These are phyloP conservation scores for Masticophis lateralis DNA, from an alignment of 2,797 vertebrate species.

Conservation along the genomic window DNA sequence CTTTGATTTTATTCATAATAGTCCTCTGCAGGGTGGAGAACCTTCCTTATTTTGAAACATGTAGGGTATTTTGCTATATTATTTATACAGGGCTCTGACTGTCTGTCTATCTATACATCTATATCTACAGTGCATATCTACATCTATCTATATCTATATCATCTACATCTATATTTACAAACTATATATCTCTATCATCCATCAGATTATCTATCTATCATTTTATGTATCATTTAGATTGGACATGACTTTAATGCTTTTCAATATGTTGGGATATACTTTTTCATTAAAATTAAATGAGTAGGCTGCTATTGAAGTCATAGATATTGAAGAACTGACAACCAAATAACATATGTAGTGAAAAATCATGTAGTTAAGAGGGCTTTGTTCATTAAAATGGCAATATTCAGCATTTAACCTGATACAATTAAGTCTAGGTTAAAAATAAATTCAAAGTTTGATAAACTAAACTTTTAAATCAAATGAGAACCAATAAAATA, in stretches of 20 bases:
- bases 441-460: constrained; percentile 50
- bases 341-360: not conserved
- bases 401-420: constrained; percentile 15
- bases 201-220: not conserved
- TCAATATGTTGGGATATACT: not conserved
- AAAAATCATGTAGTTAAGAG: not conserved
- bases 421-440: constrained; percentile 22
- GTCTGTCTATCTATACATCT: not conserved
- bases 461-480: constrained; percentile 59
- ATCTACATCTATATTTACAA: not conserved
- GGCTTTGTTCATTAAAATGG: not conserved
- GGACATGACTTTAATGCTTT: not conserved
- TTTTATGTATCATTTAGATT: not conserved
- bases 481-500: constrained; percentile 11
- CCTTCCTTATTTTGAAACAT: not conserved
- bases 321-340: not conserved
- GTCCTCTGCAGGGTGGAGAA: not conserved
- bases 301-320: not conserved
- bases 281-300: not conserved
- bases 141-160: not conserved
- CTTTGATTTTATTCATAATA: not conserved
- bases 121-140: too few species aligned
- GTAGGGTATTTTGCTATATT: not conserved
- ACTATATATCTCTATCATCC: not conserved
- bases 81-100: not conserved